phyloP scores from a whole-genome alignment of 2,113 vertebrate genomes.

The Coturnix japonica region DNA sequence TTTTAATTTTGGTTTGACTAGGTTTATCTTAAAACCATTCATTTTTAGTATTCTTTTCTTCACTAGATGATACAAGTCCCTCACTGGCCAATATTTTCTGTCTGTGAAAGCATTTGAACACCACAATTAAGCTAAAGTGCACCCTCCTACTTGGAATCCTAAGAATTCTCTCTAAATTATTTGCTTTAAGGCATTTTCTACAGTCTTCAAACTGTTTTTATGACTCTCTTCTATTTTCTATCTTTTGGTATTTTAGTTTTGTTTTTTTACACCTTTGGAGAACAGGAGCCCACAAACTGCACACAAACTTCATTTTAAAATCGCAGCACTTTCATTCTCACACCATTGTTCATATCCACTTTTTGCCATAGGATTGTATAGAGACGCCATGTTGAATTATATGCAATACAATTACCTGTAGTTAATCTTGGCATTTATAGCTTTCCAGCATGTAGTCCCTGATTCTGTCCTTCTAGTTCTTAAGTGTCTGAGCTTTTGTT shows the following conservation, averaged over 20 bases:
- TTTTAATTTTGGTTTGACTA: slow-evolving; percentile 22
- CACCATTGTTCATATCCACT: not conserved
- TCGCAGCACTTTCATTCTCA: not conserved
- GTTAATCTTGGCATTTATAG: not conserved
- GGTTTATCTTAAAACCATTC: not conserved
- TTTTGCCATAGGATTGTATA: not conserved
- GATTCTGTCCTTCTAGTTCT: not conserved
- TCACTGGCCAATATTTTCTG: not conserved
- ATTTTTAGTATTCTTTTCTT: not conserved
- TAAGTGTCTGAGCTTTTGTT: not conserved
- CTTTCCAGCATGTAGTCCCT: not conserved
- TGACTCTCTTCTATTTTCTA: not conserved
- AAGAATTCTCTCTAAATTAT: not conserved
- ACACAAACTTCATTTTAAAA: not conserved
- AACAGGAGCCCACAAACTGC: not conserved
- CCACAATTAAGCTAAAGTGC: not conserved
- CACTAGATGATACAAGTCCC: not conserved
- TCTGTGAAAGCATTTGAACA: not conserved
- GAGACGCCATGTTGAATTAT: not conserved
- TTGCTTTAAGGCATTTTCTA: not conserved
- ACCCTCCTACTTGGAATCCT: not conserved
- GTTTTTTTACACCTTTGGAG: not conserved
- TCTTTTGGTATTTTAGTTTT: not conserved
- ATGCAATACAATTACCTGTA: not conserved
- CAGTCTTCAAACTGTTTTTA: not conserved